phyloP scores from a whole-genome alignment of 2,797 vertebrate species.

The Urosaurus nigricauda region DNA sequence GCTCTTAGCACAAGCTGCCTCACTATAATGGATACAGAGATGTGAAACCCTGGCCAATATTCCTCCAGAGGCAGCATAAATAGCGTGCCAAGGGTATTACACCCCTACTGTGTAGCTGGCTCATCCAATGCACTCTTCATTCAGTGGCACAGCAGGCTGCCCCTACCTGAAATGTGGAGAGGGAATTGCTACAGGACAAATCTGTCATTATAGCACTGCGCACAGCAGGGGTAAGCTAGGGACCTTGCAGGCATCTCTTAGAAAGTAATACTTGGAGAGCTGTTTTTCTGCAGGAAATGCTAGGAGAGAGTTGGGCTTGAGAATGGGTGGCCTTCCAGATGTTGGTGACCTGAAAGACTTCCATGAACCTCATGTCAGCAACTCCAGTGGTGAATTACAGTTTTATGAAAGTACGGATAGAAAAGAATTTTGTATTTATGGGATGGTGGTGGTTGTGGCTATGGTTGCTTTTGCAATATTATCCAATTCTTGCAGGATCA shows the following conservation, averaged over 20 bases:
- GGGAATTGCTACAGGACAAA: slow-evolving; percentile 32
- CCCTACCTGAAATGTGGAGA: slow-evolving; percentile 2
- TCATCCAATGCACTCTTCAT: slow-evolving; percentile 10
- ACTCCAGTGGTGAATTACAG: too few relatives aligned
- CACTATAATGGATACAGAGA: not conserved
- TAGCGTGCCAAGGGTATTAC: slow-evolving; percentile 25
- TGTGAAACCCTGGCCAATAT: not conserved
- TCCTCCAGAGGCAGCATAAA: slow-evolving; percentile 26
- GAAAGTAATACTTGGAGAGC: slow-evolving; percentile 16
- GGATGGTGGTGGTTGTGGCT: too few relatives aligned
- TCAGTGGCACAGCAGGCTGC: not conserved
- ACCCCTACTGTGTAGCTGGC: not conserved
- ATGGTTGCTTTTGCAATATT: too few relatives aligned
- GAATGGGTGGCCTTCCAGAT: not conserved
- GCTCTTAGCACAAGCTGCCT: not conserved
- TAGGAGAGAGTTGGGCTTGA: not conserved
- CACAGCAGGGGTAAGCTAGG: not conserved
- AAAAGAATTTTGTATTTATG: not conserved
- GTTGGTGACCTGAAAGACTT: not conserved
- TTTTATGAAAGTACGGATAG: not conserved
- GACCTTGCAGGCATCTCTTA: not conserved
- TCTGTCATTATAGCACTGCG: not conserved
- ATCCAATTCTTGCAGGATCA: too few relatives aligned
- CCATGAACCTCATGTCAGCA: not conserved
- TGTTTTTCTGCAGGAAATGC: not conserved